These are phyloP conservation scores for Anseranas semipalmata DNA, from an alignment of 2,113 vertebrate genomes.

Conservation along the genomic window DNA sequence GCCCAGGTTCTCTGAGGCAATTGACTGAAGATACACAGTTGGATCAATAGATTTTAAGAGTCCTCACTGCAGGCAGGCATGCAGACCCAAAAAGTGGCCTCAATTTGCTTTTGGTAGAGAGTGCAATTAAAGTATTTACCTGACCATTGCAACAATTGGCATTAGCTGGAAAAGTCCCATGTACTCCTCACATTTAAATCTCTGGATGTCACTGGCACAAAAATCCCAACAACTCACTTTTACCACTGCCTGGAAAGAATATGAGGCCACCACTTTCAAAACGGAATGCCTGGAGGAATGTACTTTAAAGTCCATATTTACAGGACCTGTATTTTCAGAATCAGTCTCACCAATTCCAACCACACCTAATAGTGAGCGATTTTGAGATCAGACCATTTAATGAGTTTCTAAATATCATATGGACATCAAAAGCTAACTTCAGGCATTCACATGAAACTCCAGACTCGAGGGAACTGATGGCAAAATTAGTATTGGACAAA, in stretches of 20 bases:
- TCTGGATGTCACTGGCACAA: not conserved
- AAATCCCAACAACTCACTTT: not conserved
- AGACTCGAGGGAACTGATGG: not conserved
- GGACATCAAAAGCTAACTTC: not conserved
- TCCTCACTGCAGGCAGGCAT: not conserved
- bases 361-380: not conserved
- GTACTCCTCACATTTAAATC: not conserved
- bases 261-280: not conserved
- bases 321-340: not conserved
- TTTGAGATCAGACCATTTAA: not conserved
- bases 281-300: not conserved
- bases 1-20: not conserved
- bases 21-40: not conserved
- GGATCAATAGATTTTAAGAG: not conserved
- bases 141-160: not conserved
- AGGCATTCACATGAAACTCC: not conserved
- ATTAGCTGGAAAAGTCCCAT: not conserved
- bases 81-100: not conserved
- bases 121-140: not conserved
- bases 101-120: not conserved
- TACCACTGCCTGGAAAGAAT: not conserved
- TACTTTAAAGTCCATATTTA: not conserved
- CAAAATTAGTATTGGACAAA: not conserved
- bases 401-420: not conserved
- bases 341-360: not conserved